phyloP scores from a whole-genome alignment of 1,140 invertebrate genomes.

The Mizuhopecten yessoensis region DNA sequence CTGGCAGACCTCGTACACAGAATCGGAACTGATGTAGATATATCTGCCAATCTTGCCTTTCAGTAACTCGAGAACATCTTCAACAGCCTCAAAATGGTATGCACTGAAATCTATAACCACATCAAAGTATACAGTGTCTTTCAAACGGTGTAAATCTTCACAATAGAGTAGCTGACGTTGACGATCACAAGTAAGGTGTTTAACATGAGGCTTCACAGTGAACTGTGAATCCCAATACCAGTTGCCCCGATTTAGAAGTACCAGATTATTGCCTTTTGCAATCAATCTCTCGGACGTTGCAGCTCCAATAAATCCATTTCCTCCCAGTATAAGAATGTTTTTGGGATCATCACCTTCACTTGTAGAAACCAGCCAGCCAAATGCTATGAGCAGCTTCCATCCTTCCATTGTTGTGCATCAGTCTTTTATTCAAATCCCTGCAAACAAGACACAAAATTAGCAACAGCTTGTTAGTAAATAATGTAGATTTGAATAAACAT shows the following conservation, averaged over 20 bases:
- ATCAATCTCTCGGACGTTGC: slow-evolving; percentile 80
- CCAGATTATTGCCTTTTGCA: slow-evolving; percentile 69
- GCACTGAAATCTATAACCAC: slow-evolving; percentile 84
- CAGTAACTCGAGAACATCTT: slow-evolving; percentile 78
- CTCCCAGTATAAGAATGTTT: slow-evolving; percentile 83
- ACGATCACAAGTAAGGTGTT: slow-evolving; percentile 82
- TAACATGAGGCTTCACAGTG: slow-evolving; percentile 81
- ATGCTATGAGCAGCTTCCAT: background rate
- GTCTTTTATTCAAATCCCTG: background rate
- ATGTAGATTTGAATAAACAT: too few species aligned
- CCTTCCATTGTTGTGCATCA: background rate
- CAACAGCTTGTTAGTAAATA: too few species aligned
- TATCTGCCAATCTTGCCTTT: slow-evolving; percentile 81
- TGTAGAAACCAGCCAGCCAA: background rate
- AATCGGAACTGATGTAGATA: slow-evolving; percentile 85
- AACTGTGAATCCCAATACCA: slow-evolving; percentile 84
- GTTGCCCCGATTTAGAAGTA: slow-evolving; percentile 84
- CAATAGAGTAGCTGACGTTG: slow-evolving; percentile 80
- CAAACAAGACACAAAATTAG: background rate
- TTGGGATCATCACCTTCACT: background rate
- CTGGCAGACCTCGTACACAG: slow-evolving; percentile 84
- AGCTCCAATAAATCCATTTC: slow-evolving; percentile 85
- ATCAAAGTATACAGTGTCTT: slow-evolving; percentile 77
- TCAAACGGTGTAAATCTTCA: slow-evolving; percentile 70
- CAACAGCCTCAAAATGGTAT: slow-evolving; percentile 81